Percentiles rank a stretch among this genome's conserved stretches.
These are phyloP conservation scores for Balanococcus diminutus DNA, from an alignment of 2,888 invertebrate genomes.

Conservation along the genomic window DNA sequence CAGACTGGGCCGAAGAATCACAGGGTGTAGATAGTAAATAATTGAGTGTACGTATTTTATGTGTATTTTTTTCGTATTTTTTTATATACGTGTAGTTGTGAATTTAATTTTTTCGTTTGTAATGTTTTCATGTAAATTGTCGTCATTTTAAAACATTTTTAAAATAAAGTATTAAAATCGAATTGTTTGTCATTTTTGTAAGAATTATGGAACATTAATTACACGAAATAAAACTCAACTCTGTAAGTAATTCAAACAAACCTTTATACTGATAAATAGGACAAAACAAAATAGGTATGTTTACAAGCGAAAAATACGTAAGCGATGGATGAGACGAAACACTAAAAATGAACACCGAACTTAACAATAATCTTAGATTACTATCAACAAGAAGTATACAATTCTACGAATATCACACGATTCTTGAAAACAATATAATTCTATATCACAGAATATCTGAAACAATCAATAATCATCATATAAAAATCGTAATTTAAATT, in stretches of 20 bases:
- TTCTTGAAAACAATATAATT: conserved; percentile 11
- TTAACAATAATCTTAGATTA: conserved; percentile 5
- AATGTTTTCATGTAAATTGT: conserved; percentile 19
- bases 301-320: conserved; percentile 30
- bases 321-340: conserved; percentile 22
- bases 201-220: not conserved
- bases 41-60: not conserved
- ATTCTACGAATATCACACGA: conserved; percentile 37
- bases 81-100: not conserved
- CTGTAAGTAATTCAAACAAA: conserved; percentile 16
- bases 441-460: conserved; percentile 35
- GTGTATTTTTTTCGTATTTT: not conserved
- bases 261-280: conserved; percentile 37
- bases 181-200: not conserved
- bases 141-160: conserved; percentile 20
- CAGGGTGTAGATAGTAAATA: not conserved
- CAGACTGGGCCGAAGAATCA: not conserved
- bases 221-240: not conserved
- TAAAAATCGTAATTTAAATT: not conserved
- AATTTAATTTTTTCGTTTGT: conserved; percentile 9
- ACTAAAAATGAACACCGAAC: conserved; percentile 37
- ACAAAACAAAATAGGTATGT: conserved; percentile 39
- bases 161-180: not conserved
- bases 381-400: conserved; percentile 32
- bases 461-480: not conserved